Base-by-base conservation (phyloP, 2,888 invertebrate species). In the Panzeria rudis region DNA sequence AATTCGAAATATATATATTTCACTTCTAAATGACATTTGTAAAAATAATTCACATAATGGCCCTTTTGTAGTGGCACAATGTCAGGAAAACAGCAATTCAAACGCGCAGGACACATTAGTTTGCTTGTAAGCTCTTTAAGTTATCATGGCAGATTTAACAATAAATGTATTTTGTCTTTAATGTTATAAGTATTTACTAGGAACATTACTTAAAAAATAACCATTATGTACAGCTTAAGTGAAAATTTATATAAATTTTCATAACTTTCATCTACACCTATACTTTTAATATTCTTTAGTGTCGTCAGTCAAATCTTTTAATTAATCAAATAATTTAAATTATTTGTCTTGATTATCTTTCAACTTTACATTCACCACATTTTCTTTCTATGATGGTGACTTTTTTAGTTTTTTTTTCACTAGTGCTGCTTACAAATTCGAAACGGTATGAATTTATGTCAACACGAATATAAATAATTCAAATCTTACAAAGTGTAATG, bases 291-390 rank as follows among this genome's bases (percentile, higher is more conserved):
- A 4, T 29, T 29, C 5, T 8, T 50, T 20, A 17, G 17, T 8
- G 1, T 50, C 20, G 66, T 68, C 52, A 66, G 61, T 59, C 56
- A 72, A 72, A 78, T 83, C 41, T 59, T 78, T 66, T 66, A 78
- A 72, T 83, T 78, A 78, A 78, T 83, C 66, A 83, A 78, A 72
- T 72, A 59, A 71, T 61, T 83, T 76, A 69, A 76, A 83, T 77
- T 78, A 78, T 78, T 78, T 83, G 72, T 83, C 59, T 83, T 77
- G 41, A 78, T 78, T 72, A 72, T 78, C 72, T 72, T 64, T 66
- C 23, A 72, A 78, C 72, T 66, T 78, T 77, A 52, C n/a, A 78
- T 72, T 66, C 71, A 78, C n/a, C 35, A 66, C 44, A 71, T 64
- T 77, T 61, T 59, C 25, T 59, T 41, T n/a, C n/a, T n/a, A 1